Conservation (phyloP, 2,113 vertebrate genomes). For the Cavia porcellus region DNA sequence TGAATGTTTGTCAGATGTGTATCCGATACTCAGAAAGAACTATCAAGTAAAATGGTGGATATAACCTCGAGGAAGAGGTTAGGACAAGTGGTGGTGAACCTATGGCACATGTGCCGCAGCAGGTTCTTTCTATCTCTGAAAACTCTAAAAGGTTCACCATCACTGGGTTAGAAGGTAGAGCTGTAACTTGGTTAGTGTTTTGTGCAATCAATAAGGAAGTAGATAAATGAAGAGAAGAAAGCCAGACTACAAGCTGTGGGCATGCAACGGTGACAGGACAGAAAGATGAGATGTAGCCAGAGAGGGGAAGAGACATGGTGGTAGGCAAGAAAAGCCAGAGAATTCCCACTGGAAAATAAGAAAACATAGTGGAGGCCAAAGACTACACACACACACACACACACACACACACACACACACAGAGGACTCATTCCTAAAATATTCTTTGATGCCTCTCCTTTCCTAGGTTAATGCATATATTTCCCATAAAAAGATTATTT, state of each 20-base stretch:
- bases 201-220: neutral
- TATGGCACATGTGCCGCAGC: neutral
- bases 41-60: neutral
- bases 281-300: neutral
- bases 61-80: neutral
- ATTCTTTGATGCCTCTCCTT: neutral
- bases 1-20: neutral
- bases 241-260: neutral
- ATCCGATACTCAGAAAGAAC: neutral
- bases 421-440: neutral
- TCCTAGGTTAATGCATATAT: neutral
- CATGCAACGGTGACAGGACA: neutral
- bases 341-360: neutral
- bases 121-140: neutral
- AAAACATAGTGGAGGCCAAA: neutral
- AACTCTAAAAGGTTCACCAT: neutral
- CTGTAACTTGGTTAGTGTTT: neutral
- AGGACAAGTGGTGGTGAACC: neutral
- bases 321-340: neutral
- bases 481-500: slow-evolving; percentile 26
- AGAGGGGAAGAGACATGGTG: neutral
- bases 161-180: neutral
- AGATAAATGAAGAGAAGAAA: neutral
- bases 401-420: neutral
- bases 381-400: too few species aligned